Evolutionary conservation across 2,113 vertebrate species (phyloP), one percentile per base, ranked within the genome.

Genomic region (Pelusios castaneus): DNA sequence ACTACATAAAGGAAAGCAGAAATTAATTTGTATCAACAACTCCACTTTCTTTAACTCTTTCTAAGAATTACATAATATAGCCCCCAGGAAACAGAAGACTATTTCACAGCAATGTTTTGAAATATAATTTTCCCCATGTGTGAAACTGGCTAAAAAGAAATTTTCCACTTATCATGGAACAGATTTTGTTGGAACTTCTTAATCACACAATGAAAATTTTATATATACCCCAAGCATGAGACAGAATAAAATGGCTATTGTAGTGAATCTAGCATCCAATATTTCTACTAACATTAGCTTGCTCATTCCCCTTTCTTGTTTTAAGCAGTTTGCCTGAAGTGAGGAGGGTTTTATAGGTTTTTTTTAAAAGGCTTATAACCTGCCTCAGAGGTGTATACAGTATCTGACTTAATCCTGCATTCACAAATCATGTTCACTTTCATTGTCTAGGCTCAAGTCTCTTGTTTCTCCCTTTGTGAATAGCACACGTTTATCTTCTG

Each of bases 141-240:
- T 77, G 79, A 93, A 55, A 80, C 24, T 43, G 24, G 34, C 73
- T 56, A 56, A 78, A 78, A 84, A 19, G 5, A 16, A 67, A 85
- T 92, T 60, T 14, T 38, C 47, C 81, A 67, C 85, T 97, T 89
- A 91, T 93, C 47, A 82, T 14, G 0, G 49, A 95, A 91, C 79
- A 92, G 83, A 94, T 93, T 96, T 95, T n/a, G 95, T 94, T 83
- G 83, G 73, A 87, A 82, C 56, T 89, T 38, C 52, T 95, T 95
- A 94, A 91, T 86, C 49, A 94, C 84, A 56, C 63, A 96, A 90
- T 95, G 96, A 96, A 94, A 95, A 93, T 82, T 93, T 95, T 95
- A 97, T 96, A 47, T 88, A 93, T 77, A 85, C 91, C 91, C 91
- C 91, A 82, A 93, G 79, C 87, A 96, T 27, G 78, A 89, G 90